Base-by-base conservation (phyloP, 2,113 vertebrate species). In the Toxostoma redivivum region DNA sequence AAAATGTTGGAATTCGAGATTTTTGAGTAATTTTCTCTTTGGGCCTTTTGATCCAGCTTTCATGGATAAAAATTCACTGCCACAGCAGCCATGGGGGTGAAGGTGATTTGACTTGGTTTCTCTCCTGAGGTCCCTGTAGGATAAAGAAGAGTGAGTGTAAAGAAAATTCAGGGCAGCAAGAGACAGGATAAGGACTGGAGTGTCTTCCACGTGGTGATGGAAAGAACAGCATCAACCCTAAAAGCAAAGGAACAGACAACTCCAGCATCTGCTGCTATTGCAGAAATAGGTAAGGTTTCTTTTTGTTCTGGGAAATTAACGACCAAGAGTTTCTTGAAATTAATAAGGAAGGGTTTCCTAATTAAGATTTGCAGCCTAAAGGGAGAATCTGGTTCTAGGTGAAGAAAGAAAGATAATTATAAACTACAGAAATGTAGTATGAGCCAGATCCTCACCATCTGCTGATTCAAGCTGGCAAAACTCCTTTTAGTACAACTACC, bases 301-400 rank as follows among this genome's bases (percentile, higher is more conserved):
- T 92, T 88, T 81, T 90, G 45, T 78, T 94, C 54, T 92, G 28
- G 74, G 70, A 91, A 88, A 85, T 79, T 73, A 94, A 73, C 0
- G 0, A 17, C 19, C n/a, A 38, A 61, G n/a, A 45, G 11, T 78
- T 88, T 73, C 51, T 93, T 91, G 37, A 67, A 64, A 86, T 87
- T 94, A 90, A 50, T 88, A 44, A 82, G 81, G 69, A 90, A 93
- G 40, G 37, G 40, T 86, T 95, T 95, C 76, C 85, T 91, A 81
- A 93, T 93, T 93, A 90, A 91, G 87, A 90, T 92, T 85, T 96
- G 38, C 58, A 88, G 64, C 94, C 94, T 88, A 82, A 76, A 91
- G 72, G 81, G 81, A 92, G 61, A 94, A 90, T 94, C 56, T 88
- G 70, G 47, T 93, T 85, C 81, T 94, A 92, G 62, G 62, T 90